Conservation (phyloP, 2,113 vertebrate species). For the Gavialis gangeticus region DNA sequence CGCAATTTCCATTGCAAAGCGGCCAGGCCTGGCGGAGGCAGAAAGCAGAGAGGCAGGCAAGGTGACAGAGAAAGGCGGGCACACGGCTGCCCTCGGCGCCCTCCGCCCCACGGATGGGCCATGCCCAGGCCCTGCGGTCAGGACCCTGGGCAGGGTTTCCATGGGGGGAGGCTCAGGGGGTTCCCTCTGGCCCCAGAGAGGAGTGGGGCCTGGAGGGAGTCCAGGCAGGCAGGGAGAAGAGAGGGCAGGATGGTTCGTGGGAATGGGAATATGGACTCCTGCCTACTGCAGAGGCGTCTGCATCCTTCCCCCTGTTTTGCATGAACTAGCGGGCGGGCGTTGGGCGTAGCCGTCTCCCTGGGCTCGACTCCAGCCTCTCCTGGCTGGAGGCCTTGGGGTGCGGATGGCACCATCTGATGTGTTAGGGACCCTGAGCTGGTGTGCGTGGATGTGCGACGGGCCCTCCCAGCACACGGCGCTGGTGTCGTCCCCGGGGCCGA, state of each 20-base stretch:
- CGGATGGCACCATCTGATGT: not conserved
- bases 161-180: not conserved
- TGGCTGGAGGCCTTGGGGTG: not conserved
- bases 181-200: not conserved
- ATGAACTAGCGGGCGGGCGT: not conserved
- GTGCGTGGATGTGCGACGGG: accelerated
- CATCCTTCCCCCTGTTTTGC: not conserved
- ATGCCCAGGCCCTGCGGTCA: not conserved
- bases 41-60: not conserved
- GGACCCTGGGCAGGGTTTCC: not conserved
- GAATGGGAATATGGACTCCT: too few relatives aligned
- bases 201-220: not conserved
- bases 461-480: too few relatives aligned
- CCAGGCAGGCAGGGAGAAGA: not conserved
- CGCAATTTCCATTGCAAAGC: not conserved
- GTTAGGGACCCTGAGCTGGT: accelerated
- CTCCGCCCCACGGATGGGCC: not conserved
- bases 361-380: not conserved
- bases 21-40: not conserved
- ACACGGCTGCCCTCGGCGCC: not conserved
- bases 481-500: too few relatives aligned
- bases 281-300: not conserved
- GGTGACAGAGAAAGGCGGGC: not conserved
- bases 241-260: not conserved
- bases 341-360: not conserved